phyloP scores from a whole-genome alignment of 2,888 invertebrate genomes.

The Octonoba sinensis region DNA sequence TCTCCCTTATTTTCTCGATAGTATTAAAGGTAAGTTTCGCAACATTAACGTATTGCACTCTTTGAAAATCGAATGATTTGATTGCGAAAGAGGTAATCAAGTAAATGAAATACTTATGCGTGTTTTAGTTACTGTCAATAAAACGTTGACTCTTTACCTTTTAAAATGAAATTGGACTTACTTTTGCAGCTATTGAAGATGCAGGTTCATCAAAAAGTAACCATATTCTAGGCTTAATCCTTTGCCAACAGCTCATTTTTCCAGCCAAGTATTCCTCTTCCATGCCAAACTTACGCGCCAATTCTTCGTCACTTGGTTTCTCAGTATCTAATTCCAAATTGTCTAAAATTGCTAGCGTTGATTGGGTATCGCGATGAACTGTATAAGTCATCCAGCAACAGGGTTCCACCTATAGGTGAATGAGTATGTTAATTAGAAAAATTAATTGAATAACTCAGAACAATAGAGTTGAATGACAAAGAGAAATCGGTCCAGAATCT shows the following conservation, averaged over 20 bases:
- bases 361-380: slow-evolving; percentile 76
- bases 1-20: no score
- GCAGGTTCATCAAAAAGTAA: slow-evolving; percentile 75
- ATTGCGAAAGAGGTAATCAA: background rate
- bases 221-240: slow-evolving; percentile 74
- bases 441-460: no score
- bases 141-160: no score
- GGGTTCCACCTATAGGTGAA: slow-evolving; percentile 71
- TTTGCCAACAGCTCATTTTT: slow-evolving; percentile 73
- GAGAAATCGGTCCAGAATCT: no score
- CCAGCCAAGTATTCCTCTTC: slow-evolving; percentile 73
- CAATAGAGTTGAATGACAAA: no score
- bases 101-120: background rate
- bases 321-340: slow-evolving; percentile 75
- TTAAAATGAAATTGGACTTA: slow-evolving; percentile 66
- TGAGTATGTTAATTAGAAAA: background rate
- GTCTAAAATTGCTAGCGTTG: slow-evolving; percentile 74
- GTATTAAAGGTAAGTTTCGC: no score
- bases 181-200: slow-evolving; percentile 74
- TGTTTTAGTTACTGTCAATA: no score
- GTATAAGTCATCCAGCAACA: slow-evolving; percentile 76
- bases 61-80: no score
- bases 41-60: no score
- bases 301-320: slow-evolving; percentile 75
- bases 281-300: slow-evolving; percentile 74